These are phyloP conservation scores for Aurelia sp. DNA, from an alignment of 30 jellyfish, hydroid and myxozoan genomes.

Conservation along the genomic window DNA sequence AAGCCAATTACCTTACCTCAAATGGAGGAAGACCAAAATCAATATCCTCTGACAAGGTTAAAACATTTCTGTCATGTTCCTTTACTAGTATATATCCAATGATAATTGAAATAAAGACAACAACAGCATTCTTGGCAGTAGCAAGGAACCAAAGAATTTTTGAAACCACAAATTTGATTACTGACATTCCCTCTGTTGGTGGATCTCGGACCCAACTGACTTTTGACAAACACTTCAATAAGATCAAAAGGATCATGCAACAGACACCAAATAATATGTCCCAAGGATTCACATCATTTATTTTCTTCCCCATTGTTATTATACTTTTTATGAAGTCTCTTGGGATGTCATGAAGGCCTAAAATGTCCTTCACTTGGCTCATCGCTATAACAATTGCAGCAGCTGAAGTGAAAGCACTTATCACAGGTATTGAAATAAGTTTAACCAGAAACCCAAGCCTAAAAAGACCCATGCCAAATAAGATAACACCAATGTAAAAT, in stretches of 20 bases:
- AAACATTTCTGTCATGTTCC: not conserved
- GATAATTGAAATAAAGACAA: slow-evolving; percentile 50
- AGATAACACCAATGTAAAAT: slow-evolving; percentile 77
- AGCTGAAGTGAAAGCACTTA: slow-evolving; percentile 89
- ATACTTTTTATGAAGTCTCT: slow-evolving; percentile 60
- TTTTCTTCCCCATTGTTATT: slow-evolving; percentile 35
- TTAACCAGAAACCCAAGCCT: slow-evolving; percentile 88
- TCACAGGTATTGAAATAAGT: slow-evolving; percentile 86
- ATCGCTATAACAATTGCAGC: slow-evolving; percentile 90
- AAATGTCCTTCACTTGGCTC: slow-evolving; percentile 75
- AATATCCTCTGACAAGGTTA: slow-evolving; percentile 69
- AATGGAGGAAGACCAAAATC: slow-evolving; percentile 80
- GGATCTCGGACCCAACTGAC: slow-evolving; percentile 23
- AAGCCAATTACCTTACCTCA: too few species aligned
- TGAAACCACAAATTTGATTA: not conserved
- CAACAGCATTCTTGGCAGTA: slow-evolving; percentile 83
- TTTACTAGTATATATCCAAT: slow-evolving; percentile 48
- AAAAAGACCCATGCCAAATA: slow-evolving; percentile 78
- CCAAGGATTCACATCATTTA: slow-evolving; percentile 69
- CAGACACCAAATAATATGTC: slow-evolving; percentile 73
- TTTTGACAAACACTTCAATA: slow-evolving; percentile 50
- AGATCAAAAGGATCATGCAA: slow-evolving; percentile 64
- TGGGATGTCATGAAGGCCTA: slow-evolving; percentile 76
- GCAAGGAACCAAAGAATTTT: slow-evolving; percentile 72
- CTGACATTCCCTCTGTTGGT: slow-evolving; percentile 13